Base-by-base conservation (phyloP, 2,797 vertebrate species). In the Pipistrellus kuhlii region DNA sequence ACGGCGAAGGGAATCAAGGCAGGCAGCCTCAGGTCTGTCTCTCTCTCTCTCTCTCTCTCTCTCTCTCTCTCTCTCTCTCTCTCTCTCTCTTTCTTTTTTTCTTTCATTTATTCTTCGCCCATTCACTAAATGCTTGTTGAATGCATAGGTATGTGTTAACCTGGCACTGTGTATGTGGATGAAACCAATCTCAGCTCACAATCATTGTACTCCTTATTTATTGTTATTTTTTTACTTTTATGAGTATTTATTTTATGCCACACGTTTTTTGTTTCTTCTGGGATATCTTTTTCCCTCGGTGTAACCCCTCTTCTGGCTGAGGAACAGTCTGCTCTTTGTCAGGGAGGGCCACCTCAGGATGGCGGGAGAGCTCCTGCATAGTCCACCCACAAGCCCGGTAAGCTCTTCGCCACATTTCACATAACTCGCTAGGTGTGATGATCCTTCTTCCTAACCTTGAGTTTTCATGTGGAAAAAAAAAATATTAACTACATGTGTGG, bases 401-500 rank as follows among this genome's bases (percentile, higher is more conserved):
- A 32, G n/a, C 32, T 32, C 64, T 66, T n/a, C 1, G 15, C 64
- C 30, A 17, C 64, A 9, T 32, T 66, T 66, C 77, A 81, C 4
- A 44, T 25, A 57, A 38, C 41, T 81, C 81, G 27, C 14, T 38
- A 30, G 30, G 7, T 5, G n/a, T 76, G 83, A 87, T 23, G 27
- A 76, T 64, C 25, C 46, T 59, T 82, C 71, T 25, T n/a, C 59
- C n/a, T 11, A 77, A 53, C 20, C 18, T 59, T 71, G 44, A 25
- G 9, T 25, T 86, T 84, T 51, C 9, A 51, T 53, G 81, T 21
- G 59, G 41, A 8, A 4, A 14, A 14, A 14, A 14, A 80, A 41
- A 95, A 93, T 85, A 81, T 59, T 80, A 82, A 72, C 76, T 30
- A 64, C 25, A 30, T 55, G 23, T n/a, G 17, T 55, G 21, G 48